phyloP scores from a whole-genome alignment of 2,113 vertebrate genomes.

The Syrmaticus mikado region DNA sequence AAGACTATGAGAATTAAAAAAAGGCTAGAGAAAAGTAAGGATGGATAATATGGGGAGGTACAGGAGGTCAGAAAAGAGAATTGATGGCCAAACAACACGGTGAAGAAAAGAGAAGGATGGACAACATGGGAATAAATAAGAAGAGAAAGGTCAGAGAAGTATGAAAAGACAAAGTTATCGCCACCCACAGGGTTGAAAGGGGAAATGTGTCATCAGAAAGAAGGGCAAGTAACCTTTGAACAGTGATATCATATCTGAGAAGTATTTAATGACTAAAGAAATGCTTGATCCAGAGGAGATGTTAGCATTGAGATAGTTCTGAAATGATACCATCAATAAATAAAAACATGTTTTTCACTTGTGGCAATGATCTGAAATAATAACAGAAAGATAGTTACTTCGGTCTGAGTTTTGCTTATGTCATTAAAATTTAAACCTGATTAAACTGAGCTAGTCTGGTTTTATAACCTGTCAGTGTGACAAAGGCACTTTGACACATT shows the following conservation, averaged over 20 bases:
- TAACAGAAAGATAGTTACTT: conserved; percentile 11
- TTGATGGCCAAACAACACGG: background rate
- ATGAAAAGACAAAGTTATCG: background rate
- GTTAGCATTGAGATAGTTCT: background rate
- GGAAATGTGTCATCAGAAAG: background rate
- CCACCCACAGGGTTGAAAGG: background rate
- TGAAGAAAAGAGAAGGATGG: background rate
- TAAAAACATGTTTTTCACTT: background rate
- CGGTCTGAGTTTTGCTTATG: conserved; percentile 59
- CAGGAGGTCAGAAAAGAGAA: background rate
- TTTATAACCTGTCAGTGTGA: conserved; percentile 67
- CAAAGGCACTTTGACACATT: conserved; percentile 67
- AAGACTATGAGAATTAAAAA: background rate
- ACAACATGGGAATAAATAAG: background rate
- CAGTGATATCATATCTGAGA: background rate
- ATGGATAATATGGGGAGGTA: background rate
- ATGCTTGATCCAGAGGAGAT: background rate
- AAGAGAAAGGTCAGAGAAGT: background rate
- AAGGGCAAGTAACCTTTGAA: background rate
- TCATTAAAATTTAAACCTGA: conserved; percentile 69
- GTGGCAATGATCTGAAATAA: conserved; percentile 34
- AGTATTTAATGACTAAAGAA: conserved; percentile 7
- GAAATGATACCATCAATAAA: background rate
- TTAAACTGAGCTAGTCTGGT: conserved; percentile 54
- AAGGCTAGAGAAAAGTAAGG: background rate